These are phyloP conservation scores for Masnerella sp. DNA, from an alignment of 2,888 invertebrate species.

Conservation along the genomic window DNA sequence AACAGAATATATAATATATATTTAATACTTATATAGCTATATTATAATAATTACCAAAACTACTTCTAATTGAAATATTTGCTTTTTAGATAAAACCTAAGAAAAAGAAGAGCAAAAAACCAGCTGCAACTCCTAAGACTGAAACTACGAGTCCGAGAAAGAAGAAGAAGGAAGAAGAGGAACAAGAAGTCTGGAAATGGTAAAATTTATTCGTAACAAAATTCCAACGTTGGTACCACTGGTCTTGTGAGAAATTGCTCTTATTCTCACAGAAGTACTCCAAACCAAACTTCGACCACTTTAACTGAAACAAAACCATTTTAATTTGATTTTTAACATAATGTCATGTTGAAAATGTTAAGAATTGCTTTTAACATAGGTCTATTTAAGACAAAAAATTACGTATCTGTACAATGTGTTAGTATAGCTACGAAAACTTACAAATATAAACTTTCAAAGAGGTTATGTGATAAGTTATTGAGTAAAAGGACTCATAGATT, in stretches of 20 bases:
- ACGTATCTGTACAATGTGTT: background rate
- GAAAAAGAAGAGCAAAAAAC: conserved; percentile 71
- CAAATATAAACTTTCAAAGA: conserved; percentile 1
- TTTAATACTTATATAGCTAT: too few relatives aligned
- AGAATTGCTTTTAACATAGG: background rate
- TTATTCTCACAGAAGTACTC: too few relatives aligned
- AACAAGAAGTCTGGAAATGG: conserved; percentile 95
- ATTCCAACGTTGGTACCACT: background rate
- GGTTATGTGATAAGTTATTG: conserved; percentile 6
- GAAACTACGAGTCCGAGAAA: conserved; percentile 80
- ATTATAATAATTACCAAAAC: too few relatives aligned
- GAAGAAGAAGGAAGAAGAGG: conserved; percentile 88
- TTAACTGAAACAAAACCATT: too few relatives aligned
- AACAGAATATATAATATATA: too few relatives aligned
- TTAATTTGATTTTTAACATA: background rate
- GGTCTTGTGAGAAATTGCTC: background rate
- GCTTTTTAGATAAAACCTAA: conserved; percentile 62
- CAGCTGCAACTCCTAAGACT: conserved; percentile 68
- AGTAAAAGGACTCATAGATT: conserved; percentile 1
- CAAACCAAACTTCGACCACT: too few relatives aligned
- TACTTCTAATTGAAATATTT: too few relatives aligned
- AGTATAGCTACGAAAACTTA: background rate
- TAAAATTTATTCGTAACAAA: conserved; percentile 78
- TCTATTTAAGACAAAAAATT: background rate
- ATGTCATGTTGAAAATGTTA: background rate